A percentile compares a stretch with the other conserved stretches of the same genome.
Conservation (phyloP, 2,888 invertebrate species). For the Parochlus steinenii region DNA sequence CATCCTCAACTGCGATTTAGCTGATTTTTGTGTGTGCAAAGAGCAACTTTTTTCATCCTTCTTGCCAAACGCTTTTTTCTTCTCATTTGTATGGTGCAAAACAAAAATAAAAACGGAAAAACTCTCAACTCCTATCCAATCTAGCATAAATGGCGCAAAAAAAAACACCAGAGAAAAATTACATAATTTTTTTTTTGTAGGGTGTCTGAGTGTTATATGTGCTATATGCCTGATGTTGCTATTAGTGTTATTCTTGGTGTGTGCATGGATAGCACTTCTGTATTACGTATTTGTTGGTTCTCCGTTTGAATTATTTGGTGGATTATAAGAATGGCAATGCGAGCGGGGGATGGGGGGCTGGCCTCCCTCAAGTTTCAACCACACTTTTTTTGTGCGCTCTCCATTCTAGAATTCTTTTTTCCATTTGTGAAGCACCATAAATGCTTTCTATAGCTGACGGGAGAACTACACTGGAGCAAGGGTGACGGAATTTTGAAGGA, state of each 20-base stretch:
- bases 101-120: conserved; percentile 9
- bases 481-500: no score
- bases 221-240: no score
- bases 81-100: conserved; percentile 1
- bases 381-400: conserved; percentile 9
- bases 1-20: no score
- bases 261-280: background rate
- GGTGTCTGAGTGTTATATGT: conserved; percentile 12
- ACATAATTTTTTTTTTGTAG: conserved; percentile 12
- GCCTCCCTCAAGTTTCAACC: conserved; percentile 8
- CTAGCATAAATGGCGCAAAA: conserved; percentile 12
- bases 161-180: conserved; percentile 12
- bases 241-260: conserved; percentile 13
- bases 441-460: conserved; percentile 12
- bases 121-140: conserved; percentile 13
- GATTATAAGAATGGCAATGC: conserved; percentile 11
- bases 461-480: no score
- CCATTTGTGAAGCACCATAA: conserved; percentile 11
- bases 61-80: conserved; percentile 10
- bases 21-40: no score
- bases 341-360: background rate
- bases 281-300: conserved; percentile 6
- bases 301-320: conserved; percentile 13
- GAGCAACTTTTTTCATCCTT: no score
- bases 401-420: no score